Base-by-base conservation (phyloP, 2,797 vertebrate species). In the Leptoclinus maculatus region DNA sequence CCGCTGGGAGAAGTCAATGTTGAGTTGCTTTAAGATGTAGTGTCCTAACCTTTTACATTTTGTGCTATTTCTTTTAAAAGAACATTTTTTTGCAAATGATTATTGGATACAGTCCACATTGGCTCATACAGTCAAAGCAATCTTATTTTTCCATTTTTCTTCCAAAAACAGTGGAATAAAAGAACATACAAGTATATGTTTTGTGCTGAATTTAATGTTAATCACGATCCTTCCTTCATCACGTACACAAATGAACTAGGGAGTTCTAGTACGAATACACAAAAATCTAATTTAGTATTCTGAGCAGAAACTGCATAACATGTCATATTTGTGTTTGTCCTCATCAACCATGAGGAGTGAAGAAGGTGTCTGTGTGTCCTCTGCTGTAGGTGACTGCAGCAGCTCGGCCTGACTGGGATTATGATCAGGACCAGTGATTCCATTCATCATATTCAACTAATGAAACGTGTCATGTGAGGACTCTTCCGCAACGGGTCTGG, bases 381-480 rank as follows among this genome's bases (percentile, higher is more conserved):
- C 23, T 66, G 34, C 59, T 75, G 39, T 29, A 80, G 83, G 71
- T 32, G 53, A 57, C 62, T 64, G 62, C 1, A 21, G 65, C 54
- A 36, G 67, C 19, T 57, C 7, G 38, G 60, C 62, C 53, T 58
- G 21, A 16, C 23, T 43, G 56, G 5, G 74, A 75, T 56, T 7
- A 43, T 25, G 47, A 7, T 64, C 41, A 14, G 68, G 21, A 77
- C 23, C 53, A n/a, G 54, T 76, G 41, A 63, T 5, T 27, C 41
- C 66, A 14, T 19, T 60, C 70, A 39, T 70, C 36, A 21, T 38
- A 25, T 56, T 7, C 21, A 2, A 25, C 39, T 21, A 23, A 64
- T 34, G 43, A 54, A 65, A 74, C 1, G 0, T n/a, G 14, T 36
- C 9, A 54, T 36, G 11, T 47, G 19, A 47, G 45, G 66, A 60